These are phyloP conservation scores for Smittia sp. DNA, from an alignment of 2,888 invertebrate genomes.

Conservation along the genomic window DNA sequence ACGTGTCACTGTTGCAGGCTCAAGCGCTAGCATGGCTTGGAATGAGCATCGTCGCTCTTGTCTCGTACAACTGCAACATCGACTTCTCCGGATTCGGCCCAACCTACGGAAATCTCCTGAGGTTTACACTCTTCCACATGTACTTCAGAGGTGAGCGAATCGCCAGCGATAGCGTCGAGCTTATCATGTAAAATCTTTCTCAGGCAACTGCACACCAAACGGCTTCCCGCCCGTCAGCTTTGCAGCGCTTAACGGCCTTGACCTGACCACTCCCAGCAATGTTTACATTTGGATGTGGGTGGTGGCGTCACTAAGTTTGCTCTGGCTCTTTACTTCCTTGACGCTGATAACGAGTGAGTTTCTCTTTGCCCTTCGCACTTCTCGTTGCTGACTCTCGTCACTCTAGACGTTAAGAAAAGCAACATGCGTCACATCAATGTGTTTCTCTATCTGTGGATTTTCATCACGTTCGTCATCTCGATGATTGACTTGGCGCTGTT, in stretches of 20 bases:
- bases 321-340: constrained; percentile 50
- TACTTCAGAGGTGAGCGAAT: constrained; percentile 48
- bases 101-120: constrained; percentile 46
- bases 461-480: constrained; percentile 47
- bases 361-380: background rate
- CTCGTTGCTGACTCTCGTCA: background rate
- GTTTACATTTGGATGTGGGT: constrained; percentile 50
- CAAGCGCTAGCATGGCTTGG: constrained; percentile 52
- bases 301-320: constrained; percentile 48
- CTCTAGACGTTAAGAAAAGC: constrained; percentile 48
- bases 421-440: constrained; percentile 45
- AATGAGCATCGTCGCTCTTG: constrained; percentile 50
- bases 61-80: constrained; percentile 50
- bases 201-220: constrained; percentile 44
- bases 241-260: constrained; percentile 44
- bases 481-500: constrained; percentile 50
- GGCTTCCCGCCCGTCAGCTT: constrained; percentile 45
- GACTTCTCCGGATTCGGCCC: constrained; percentile 45
- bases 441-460: constrained; percentile 49
- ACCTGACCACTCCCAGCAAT: constrained; percentile 47
- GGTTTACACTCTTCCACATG: constrained; percentile 49
- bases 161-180: background rate
- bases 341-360: constrained; percentile 49
- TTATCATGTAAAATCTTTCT: background rate
- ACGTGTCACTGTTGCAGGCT: constrained; percentile 45